phyloP scores from a whole-genome alignment of 2,888 invertebrate species.

The Papilio demoleus region DNA sequence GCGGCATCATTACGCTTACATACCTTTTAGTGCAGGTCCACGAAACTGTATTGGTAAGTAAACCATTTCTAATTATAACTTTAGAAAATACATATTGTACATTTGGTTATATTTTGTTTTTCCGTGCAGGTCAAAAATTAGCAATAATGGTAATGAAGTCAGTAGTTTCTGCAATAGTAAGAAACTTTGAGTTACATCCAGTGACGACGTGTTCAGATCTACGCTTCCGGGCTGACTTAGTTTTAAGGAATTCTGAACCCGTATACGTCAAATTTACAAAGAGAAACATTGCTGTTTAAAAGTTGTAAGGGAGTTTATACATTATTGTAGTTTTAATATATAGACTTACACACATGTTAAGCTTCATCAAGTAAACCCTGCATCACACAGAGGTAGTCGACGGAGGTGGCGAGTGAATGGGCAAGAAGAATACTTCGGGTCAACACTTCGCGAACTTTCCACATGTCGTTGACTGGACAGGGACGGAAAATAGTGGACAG shows the following conservation, averaged over 20 bases:
- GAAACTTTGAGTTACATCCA: slow-evolving; percentile 74
- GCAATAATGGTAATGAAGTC: slow-evolving; percentile 85
- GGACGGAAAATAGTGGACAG: slow-evolving; percentile 54
- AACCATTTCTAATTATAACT: not conserved
- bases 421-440: slow-evolving; percentile 71
- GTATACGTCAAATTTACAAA: slow-evolving; percentile 65
- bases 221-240: slow-evolving; percentile 63
- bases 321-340: not conserved
- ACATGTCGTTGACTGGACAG: slow-evolving; percentile 56
- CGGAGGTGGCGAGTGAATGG: slow-evolving; percentile 77
- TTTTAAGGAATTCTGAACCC: slow-evolving; percentile 66
- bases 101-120: not conserved
- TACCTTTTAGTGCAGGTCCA: slow-evolving; percentile 88
- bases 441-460: slow-evolving; percentile 76
- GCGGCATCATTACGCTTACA: slow-evolving; percentile 85
- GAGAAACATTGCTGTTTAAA: slow-evolving; percentile 45
- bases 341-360: slow-evolving; percentile 40
- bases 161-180: slow-evolving; percentile 75
- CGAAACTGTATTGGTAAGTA: slow-evolving; percentile 86
- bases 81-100: not conserved
- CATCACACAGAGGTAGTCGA: slow-evolving; percentile 79
- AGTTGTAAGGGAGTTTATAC: slow-evolving; percentile 2
- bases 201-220: slow-evolving; percentile 75
- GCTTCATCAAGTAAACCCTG: slow-evolving; percentile 74
- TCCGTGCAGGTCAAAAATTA: slow-evolving; percentile 84